Evolutionary conservation across 2,888 invertebrate genomes (phyloP), one percentile per base, ranked within the genome.

Genomic region (Synanthedon formicaeformis): DNA sequence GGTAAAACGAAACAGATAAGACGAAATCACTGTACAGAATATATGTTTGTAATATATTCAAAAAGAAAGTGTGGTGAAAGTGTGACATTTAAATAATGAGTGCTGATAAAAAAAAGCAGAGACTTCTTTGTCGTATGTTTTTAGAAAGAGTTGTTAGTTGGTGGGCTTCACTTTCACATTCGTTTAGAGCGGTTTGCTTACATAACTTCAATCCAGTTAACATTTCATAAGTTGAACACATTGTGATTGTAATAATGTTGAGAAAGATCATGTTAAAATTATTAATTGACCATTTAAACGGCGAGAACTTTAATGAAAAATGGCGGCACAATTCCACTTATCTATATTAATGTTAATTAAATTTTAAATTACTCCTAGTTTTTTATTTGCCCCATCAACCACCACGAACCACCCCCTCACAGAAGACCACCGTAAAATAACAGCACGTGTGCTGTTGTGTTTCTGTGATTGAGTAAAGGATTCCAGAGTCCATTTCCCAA

Each of bases 11-110:
- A 12, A 41, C 41, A 45, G 4, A 45, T 45, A 45, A 45, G 12
- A 27, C 64, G 71, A 75, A 73, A 75, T 75, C 67, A 67, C 63
- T 66, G 65, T 5, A 23, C 23, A 23, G 5, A 23, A 18, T 60
- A 57, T 63, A 58, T 64, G 63, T 67, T 66, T 66, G 10, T 34
- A 58, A 72, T 65, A 68, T 69, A 71, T 74, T 72, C 70, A 63
- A 67, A 73, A 75, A 50, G 77, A 78, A 78, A 78, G 79, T 73
- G 66, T 56, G 50, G 78, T 67, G 81, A 82, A 81, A 81, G 81
- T 67, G 61, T 69, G 66, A 69, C 65, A 70, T 78, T 74, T 72
- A 66, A 73, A 76, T 75, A 71, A 75, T 65, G 66, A 66, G 63
- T 55, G 54, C 58, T 59, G 65, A 73, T 73, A 69, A 66, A 66